Base-by-base conservation (phyloP, 2,888 invertebrate genomes). In the Busseola fusca region DNA sequence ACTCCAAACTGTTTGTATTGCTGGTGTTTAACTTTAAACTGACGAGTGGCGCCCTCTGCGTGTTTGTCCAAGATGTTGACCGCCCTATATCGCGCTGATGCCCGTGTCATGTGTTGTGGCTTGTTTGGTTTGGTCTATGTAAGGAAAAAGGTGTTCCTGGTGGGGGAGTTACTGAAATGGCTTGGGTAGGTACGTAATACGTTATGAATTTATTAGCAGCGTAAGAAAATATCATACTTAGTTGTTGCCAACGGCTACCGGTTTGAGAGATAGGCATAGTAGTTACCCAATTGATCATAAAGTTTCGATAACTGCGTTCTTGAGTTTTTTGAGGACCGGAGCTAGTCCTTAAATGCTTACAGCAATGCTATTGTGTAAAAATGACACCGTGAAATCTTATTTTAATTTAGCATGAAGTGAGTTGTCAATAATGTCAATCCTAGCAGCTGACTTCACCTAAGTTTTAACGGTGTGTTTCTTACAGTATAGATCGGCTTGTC, bases 1-100 rank as follows among this genome's bases (percentile, higher is more conserved):
- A 77, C 87, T 87, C 74, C 85, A 79, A 57, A 64, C 78, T 92
- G 91, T 93, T 93, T 93, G 90, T 91, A 92, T 92, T 92, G 89
- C 87, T 89, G 84, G 89, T 93, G 90, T 92, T 92, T 91, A 87
- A 84, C 85, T 92, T 91, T 91, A 87, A 89, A 83, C 86, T 80
- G 71, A 73, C 69, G 77, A 81, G 85, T 86, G 82, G 87, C 85
- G 84, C 85, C 83, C 87, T 84, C 76, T 78, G 58, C 34, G 37
- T 84, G 80, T 76, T 84, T 82, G 74, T 56, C 64, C 66, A 84
- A 82, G 70, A 69, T 84, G 70, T 86, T 84, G 77, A 82, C 83
- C 69, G 73, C 64, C 69, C 80, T 73, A 66, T 84, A 82, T 76
- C 69, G 64, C 63, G 64, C 58, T 82, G 82, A 62, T 72, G 74